These are phyloP conservation scores for Pyrgus malvae DNA, from an alignment of 2,888 invertebrate species.

Conservation along the genomic window DNA sequence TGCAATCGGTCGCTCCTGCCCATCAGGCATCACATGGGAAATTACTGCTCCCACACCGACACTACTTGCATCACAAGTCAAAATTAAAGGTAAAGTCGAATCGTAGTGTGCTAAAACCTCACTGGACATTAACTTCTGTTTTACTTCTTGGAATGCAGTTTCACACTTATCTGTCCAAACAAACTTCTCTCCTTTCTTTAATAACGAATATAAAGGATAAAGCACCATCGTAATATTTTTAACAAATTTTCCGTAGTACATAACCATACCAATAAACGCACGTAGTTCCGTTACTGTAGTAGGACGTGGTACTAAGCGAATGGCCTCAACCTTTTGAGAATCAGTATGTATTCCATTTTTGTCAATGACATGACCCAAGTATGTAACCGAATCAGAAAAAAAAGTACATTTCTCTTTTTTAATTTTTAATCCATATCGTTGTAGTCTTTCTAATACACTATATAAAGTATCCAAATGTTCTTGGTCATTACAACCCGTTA, in stretches of 20 bases:
- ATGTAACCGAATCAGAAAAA: background rate
- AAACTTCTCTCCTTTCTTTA: background rate
- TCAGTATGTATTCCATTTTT: background rate
- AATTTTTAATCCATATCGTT: background rate
- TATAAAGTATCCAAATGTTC: background rate
- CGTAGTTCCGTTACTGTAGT: background rate
- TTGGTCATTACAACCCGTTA: background rate
- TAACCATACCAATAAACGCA: background rate
- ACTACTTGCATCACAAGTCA: conserved; percentile 3
- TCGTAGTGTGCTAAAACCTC: background rate
- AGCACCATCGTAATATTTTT: background rate
- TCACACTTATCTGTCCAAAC: background rate
- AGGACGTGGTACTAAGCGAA: background rate
- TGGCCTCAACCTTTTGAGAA: background rate
- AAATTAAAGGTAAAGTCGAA: background rate
- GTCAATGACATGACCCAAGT: background rate
- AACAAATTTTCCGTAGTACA: conserved; percentile 3
- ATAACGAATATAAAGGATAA: background rate
- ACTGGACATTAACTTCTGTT: conserved; percentile 5
- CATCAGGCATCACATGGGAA: background rate
- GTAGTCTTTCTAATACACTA: background rate
- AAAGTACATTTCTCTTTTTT: conserved; percentile 5
- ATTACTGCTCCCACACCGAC: background rate
- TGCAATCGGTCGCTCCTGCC: background rate
- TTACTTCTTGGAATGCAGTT: background rate